These are phyloP conservation scores for Amphipoea lucens DNA, from an alignment of 2,888 invertebrate genomes.

Conservation along the genomic window DNA sequence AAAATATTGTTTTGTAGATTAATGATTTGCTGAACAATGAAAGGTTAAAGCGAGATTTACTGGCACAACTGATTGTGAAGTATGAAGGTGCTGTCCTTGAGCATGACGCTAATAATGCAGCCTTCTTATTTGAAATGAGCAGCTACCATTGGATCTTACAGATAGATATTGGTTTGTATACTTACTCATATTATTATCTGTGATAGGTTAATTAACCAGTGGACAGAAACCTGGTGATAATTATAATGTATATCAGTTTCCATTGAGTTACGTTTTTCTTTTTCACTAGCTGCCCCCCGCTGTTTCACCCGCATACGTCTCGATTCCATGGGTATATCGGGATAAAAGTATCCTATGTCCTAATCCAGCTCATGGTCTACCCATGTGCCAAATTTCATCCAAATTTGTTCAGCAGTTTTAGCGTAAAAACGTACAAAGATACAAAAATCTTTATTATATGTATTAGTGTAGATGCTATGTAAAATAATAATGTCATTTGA, in stretches of 20 bases:
- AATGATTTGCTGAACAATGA: slow-evolving; percentile 84
- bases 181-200: not conserved
- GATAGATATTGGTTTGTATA: slow-evolving; percentile 87
- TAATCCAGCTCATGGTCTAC: too few relatives aligned
- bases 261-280: not conserved
- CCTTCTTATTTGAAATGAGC: slow-evolving; percentile 91
- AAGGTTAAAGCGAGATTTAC: slow-evolving; percentile 83
- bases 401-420: not conserved
- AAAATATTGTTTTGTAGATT: slow-evolving; percentile 74
- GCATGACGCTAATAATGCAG: slow-evolving; percentile 87
- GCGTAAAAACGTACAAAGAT: not conserved
- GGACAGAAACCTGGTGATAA: not conserved
- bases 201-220: not conserved
- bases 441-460: not conserved
- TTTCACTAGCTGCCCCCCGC: not conserved
- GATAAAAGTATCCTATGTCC: not conserved
- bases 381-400: not conserved
- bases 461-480: not conserved
- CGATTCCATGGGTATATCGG: not conserved
- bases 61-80: slow-evolving; percentile 87
- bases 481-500: not conserved
- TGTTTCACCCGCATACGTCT: not conserved
- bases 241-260: not conserved
- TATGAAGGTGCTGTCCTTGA: slow-evolving; percentile 88
- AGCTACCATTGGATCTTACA: slow-evolving; percentile 91